A percentile compares a stretch with the other conserved stretches of the same genome.
Conservation (phyloP, 2,888 invertebrate species). For the Mantis religiosa region DNA sequence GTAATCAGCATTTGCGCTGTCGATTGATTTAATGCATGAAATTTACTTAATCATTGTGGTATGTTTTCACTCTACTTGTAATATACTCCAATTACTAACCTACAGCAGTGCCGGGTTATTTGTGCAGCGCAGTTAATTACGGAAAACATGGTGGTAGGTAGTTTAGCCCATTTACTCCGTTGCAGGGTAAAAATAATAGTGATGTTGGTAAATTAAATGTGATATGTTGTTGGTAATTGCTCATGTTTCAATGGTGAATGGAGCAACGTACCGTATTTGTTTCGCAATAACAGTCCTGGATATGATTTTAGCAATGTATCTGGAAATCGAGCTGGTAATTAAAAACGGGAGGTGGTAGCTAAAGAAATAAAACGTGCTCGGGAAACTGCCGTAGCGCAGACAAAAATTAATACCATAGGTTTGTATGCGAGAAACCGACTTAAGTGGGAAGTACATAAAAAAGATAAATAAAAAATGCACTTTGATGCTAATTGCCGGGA, state of each 20-base stretch:
- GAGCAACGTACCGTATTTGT: too few relatives aligned
- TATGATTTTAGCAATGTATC: background rate
- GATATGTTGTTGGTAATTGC: background rate
- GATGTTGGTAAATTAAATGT: background rate
- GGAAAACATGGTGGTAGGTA: background rate
- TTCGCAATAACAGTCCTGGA: too few relatives aligned
- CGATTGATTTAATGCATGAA: background rate
- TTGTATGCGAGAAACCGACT: background rate
- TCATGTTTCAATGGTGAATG: background rate
- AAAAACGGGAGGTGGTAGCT: background rate
- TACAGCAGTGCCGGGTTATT: background rate
- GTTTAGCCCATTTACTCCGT: background rate
- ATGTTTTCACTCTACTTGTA: background rate
- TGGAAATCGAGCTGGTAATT: background rate
- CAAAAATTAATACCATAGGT: background rate
- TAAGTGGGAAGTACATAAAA: background rate
- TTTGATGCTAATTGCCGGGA: constrained; percentile 1
- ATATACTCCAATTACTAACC: background rate
- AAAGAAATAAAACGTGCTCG: background rate
- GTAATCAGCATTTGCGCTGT: too few relatives aligned
- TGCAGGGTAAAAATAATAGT: background rate
- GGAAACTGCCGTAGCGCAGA: background rate
- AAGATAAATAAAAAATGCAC: too few relatives aligned
- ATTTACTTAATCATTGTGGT: background rate
- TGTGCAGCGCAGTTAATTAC: background rate